phyloP scores from a whole-genome alignment of 2,797 vertebrate species.

The Microchirus variegatus region DNA sequence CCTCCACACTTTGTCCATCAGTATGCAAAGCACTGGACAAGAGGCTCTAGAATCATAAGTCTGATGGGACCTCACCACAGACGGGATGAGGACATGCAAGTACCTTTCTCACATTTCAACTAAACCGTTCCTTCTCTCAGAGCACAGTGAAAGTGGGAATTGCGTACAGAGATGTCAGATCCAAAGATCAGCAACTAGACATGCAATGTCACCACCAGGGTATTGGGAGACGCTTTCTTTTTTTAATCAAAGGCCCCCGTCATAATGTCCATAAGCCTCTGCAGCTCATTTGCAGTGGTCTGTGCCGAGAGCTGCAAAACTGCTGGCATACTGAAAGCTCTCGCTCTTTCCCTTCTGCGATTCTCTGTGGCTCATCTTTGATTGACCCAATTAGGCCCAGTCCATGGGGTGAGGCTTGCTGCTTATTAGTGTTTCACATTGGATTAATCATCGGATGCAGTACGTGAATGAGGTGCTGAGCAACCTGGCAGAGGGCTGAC shows the following conservation, averaged over 20 bases:
- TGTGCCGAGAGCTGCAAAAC: constrained; percentile 46
- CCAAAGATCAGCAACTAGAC: constrained; percentile 48
- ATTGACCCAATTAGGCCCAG: constrained; percentile 78
- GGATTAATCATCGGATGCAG: constrained; percentile 71
- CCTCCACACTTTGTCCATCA: constrained; percentile 64
- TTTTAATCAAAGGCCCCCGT: constrained; percentile 67
- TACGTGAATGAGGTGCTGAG: constrained; percentile 69
- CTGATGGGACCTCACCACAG: constrained; percentile 56
- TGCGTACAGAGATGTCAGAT: constrained; percentile 61
- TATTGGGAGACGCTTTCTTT: constrained; percentile 57
- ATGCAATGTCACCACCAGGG: constrained; percentile 58
- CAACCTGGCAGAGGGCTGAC: constrained; percentile 61
- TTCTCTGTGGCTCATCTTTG: constrained; percentile 72
- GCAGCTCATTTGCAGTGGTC: constrained; percentile 54
- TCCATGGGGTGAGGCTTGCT: constrained; percentile 74
- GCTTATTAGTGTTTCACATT: constrained; percentile 76
- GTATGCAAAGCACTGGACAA: constrained; percentile 66
- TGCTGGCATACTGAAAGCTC: constrained; percentile 49
- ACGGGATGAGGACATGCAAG: constrained; percentile 56
- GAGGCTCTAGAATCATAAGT: constrained; percentile 48
- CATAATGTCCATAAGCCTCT: constrained; percentile 57
- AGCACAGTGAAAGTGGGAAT: constrained; percentile 16
- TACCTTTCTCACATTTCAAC: constrained; percentile 64
- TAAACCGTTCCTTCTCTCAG: constrained; percentile 52
- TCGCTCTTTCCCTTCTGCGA: constrained; percentile 45